Evolutionary conservation across 2,888 invertebrate genomes (phyloP).

Genomic region (Limnephilus marmoratus): DNA sequence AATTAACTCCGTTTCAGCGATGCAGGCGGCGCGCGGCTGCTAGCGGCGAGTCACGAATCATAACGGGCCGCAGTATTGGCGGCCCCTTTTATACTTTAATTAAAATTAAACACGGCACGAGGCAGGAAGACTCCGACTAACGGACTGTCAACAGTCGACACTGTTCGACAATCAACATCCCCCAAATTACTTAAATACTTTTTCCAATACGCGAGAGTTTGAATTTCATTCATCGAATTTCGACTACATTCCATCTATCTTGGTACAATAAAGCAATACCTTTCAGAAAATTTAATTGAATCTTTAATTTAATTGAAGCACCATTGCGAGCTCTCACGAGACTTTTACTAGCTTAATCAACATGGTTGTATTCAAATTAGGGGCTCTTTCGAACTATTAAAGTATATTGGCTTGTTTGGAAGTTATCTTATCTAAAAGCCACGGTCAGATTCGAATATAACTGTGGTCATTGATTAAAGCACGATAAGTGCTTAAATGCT

Average conservation of each 20-base stretch:
- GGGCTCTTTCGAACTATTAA: background rate
- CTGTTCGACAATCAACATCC: background rate
- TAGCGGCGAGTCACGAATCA: conserved; percentile 59
- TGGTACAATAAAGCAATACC: background rate
- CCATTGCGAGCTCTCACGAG: conserved; percentile 3
- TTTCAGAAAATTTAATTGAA: background rate
- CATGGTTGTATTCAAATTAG: background rate
- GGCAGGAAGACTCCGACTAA: conserved; percentile 16
- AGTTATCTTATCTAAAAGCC: background rate
- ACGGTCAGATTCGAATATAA: background rate
- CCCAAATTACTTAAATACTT: conserved; percentile 11
- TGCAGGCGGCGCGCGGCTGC: conserved; percentile 1
- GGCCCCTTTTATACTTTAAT: conserved; percentile 60
- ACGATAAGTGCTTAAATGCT: background rate
- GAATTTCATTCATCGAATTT: conserved; percentile 15
- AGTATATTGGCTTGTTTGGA: background rate
- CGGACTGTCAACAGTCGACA: background rate
- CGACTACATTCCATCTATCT: background rate
- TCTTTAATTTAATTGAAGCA: background rate
- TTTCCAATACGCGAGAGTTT: background rate
- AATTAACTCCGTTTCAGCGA: conserved; percentile 59
- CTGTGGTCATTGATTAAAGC: background rate
- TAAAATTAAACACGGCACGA: conserved; percentile 64
- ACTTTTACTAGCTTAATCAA: background rate
- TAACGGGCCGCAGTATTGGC: conserved; percentile 55